Evolutionary conservation across 53 echinoderm and acorn worm species (phyloP).

Genomic region (Holothuria scabra): DNA sequence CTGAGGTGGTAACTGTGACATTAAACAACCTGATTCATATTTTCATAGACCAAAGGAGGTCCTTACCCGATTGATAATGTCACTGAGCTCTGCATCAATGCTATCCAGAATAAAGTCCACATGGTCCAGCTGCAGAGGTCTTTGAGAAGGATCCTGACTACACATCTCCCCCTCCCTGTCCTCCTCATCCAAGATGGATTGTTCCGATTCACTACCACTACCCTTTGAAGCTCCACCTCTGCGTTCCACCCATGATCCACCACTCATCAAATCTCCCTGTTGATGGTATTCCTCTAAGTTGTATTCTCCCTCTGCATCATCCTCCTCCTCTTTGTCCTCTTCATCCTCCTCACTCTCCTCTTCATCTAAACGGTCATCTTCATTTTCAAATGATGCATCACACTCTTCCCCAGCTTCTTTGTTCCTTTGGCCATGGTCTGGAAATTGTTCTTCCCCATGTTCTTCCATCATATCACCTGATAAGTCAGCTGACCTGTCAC

Average conservation of each 20-base stretch:
- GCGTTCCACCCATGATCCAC: no score
- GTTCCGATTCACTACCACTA: background rate
- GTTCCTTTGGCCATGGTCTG: background rate
- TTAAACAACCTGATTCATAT: no score
- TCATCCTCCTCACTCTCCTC: background rate
- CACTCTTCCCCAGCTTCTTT: background rate
- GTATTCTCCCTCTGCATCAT: background rate
- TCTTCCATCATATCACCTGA: background rate
- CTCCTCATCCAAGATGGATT: conserved; percentile 25
- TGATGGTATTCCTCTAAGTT: no score
- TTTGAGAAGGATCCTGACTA: conserved; percentile 29
- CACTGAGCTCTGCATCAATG: conserved; percentile 92
- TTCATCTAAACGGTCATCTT: conserved; percentile 12
- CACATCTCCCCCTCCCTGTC: conserved; percentile 38
- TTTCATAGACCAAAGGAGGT: no score
- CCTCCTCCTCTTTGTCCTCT: conserved; percentile 9
- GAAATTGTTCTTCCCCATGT: conserved; percentile 6
- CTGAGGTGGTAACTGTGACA: no score
- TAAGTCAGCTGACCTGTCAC: background rate
- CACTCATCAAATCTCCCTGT: no score
- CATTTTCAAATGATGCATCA: conserved; percentile 21
- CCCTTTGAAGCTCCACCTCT: background rate
- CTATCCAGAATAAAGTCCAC: conserved; percentile 95
- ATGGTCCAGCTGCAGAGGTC: conserved; percentile 80
- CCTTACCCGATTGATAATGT: conserved; percentile 84